A percentile compares a stretch with the other conserved stretches of the same genome.
Conservation (phyloP, 2,888 invertebrate species). For the Fragum sueziense region DNA sequence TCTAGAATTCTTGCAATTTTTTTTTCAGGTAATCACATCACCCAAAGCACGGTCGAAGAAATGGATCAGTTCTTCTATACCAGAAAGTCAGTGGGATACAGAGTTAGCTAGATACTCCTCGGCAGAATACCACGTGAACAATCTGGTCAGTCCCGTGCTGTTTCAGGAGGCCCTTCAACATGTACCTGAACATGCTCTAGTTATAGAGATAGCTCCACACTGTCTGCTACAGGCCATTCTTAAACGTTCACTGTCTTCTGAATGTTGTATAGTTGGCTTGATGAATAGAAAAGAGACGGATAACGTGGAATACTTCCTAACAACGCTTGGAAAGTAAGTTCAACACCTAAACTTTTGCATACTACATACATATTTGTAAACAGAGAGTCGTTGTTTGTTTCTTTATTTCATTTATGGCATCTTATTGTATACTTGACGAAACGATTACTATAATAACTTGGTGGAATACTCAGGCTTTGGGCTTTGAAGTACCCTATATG, state of each 20-base stretch:
- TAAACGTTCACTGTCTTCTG: conserved; percentile 90
- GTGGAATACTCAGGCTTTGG: too few species aligned
- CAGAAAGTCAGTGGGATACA: conserved; percentile 91
- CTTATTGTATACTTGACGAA: too few species aligned
- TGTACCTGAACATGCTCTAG: conserved; percentile 93
- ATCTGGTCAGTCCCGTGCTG: conserved; percentile 94
- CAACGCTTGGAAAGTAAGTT: conserved; percentile 90
- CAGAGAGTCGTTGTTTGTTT: too few species aligned
- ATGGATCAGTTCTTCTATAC: conserved; percentile 97
- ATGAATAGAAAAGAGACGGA: conserved; percentile 91
- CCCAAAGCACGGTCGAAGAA: conserved; percentile 88
- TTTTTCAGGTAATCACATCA: conserved; percentile 91
- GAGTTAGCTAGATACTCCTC: conserved; percentile 92
- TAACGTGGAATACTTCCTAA: conserved; percentile 89
- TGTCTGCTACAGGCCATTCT: conserved; percentile 96
- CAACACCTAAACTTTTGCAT: too few species aligned
- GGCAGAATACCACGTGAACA: conserved; percentile 97
- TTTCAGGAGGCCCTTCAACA: conserved; percentile 94
- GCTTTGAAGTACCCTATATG: too few species aligned
- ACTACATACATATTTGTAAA: too few species aligned
- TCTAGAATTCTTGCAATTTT: too few species aligned
- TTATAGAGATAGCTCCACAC: conserved; percentile 97
- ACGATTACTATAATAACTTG: too few species aligned
- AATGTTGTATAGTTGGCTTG: conserved; percentile 91
- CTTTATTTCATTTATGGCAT: too few species aligned